Base-by-base conservation (phyloP, 2,888 invertebrate species). In the Tetrapedia diversipes region DNA sequence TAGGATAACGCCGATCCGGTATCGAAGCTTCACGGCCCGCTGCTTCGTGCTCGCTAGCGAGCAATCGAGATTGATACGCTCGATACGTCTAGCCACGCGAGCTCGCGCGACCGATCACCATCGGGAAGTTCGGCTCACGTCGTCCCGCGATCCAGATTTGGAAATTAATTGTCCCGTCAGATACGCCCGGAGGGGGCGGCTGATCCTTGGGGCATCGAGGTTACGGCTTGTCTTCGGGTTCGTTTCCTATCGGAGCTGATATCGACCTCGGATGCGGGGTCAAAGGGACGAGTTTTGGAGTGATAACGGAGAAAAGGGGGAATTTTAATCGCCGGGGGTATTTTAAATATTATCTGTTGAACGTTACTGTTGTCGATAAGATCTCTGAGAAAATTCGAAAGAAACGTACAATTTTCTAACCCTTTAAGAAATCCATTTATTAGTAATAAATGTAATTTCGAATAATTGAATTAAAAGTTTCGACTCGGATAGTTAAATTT, bases 151-250 rank as follows among this genome's bases (percentile, higher is more conserved):
- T 37, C 34, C 39, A 61, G 70, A 76, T 81, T 73, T 53, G 77
- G 67, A 64, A 70, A 82, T 78, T 82, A 76, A 82, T 82, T 61
- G 80, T 75, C 75, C 54, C 80, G 70, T 79, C 77, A 57, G 73
- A 72, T 8, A 16, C 34, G 54, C 29, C 2, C 2, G 4, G 14
- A n/a, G n/a, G 19, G 43, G 14, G 7, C 14, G 64, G 72, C 65
- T 76, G 64, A 72, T 76, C 69, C 67, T 65, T 61, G 73, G 61
- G 51, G 43, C 34, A 32, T 27, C 39, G 66, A 53, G 39, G 39
- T 61, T 60, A 34, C 24, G 24, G 45, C 24, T 57, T 49, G 59
- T 66, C 67, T 65, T 60, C 22, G 67, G 39, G 41, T 61, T 41
- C 53, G 27, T 34, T 47, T 47, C 14, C 43, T 70, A 61, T 49